These are phyloP conservation scores for Agrochola lota DNA, from an alignment of 2,888 invertebrate species.

Conservation along the genomic window DNA sequence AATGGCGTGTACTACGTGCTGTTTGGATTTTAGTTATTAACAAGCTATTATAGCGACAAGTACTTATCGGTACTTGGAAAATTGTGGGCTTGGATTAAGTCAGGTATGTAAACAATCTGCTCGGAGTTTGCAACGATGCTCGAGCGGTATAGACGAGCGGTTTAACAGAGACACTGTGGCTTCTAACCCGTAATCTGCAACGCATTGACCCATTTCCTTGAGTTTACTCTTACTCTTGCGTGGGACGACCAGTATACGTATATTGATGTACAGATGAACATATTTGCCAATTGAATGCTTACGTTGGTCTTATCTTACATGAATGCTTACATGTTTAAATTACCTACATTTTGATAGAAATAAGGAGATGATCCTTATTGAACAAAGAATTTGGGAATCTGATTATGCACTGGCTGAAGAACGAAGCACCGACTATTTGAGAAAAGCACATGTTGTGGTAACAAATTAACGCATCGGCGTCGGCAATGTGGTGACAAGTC, in stretches of 20 bases:
- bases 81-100: constrained; percentile 3
- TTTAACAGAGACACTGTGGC: constrained; percentile 33
- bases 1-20: constrained; percentile 42
- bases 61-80: constrained; percentile 33
- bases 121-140: constrained; percentile 8
- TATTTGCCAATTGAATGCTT: constrained; percentile 13
- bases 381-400: neutral
- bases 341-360: neutral
- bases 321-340: neutral
- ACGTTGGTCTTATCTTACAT: no score
- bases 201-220: constrained; percentile 29
- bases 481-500: no score
- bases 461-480: neutral
- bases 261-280: constrained; percentile 7
- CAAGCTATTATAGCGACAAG: constrained; percentile 33
- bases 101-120: constrained; percentile 23
- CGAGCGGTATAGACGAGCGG: neutral
- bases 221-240: constrained; percentile 17
- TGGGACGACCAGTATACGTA: constrained; percentile 32
- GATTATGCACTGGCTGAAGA: neutral
- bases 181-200: constrained; percentile 36
- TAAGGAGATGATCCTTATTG: neutral
- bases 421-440: neutral
- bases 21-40: constrained; percentile 48
- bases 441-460: neutral